Evolutionary conservation across 1,140 invertebrate genomes (phyloP), one percentile per base, ranked within the genome.

Genomic region (Cydia amplana): DNA sequence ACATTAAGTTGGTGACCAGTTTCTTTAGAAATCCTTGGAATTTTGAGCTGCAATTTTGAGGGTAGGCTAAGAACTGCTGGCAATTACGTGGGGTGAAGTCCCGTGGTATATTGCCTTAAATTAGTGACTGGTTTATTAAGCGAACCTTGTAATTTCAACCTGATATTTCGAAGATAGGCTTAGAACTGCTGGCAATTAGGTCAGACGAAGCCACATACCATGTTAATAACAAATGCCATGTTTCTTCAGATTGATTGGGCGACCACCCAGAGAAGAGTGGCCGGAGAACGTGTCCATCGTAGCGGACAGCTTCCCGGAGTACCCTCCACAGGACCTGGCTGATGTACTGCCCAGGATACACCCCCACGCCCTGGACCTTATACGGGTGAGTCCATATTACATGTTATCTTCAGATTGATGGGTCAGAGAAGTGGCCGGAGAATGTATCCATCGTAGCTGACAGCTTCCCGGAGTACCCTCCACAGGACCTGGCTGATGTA

Each of bases 351-450:
- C 91, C 1, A 78, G 87, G n/a, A 83, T 87, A 67, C 84, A 87
- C 14, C 85, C 86, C 0, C 85, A 87, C 6, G 91, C 90, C 0
- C 65, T 92, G n/a, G 85, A 90, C 23, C 79, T 93, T 3, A 91
- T 92, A 7, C 85, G 85, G 82, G 91, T 92, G 79, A 51, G 40
- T 74, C 4, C 14, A 43, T 46, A 43, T 40, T 40, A 70, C 10
- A 9, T 70, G 5, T 32, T 77, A 4, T 80, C 0, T 76, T 28
- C 86, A 94, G 94, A 77, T 80, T 94, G 18, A 90, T 94, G 46
- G 94, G 94, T 86, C 0, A 77, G 88, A 12, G 80, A 90, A 36
- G 93, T 94, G 94, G 94, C 94, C 94, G 36, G 91, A 88, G 1
- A 89, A 88, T 80, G 88, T 93, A 0, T 88, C 92, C 0, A 85